Conservation (phyloP, 2,113 vertebrate species). For the Chascanopsetta lugubris region DNA sequence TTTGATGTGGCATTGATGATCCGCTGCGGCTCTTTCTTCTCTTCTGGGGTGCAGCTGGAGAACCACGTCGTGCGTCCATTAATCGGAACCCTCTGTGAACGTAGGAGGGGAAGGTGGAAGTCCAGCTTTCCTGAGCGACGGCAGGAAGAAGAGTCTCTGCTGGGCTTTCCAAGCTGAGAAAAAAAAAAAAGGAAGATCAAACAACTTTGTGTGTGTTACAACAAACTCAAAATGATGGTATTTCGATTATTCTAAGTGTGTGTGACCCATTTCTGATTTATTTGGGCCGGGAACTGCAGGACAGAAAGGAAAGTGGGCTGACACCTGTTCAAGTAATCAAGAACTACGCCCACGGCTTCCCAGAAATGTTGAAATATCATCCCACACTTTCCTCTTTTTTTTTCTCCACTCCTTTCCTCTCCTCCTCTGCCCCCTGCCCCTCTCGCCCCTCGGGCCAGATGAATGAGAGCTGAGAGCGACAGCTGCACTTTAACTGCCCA, state of each 20-base stretch:
- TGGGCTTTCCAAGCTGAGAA: no score
- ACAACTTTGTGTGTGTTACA: no score
- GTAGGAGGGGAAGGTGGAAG: no score
- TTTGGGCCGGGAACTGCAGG: constrained; percentile 65
- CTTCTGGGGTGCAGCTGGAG: no score
- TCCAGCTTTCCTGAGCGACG: no score
- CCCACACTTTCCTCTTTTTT: constrained; percentile 35
- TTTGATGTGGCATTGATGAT: no score
- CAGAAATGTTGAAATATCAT: constrained; percentile 52
- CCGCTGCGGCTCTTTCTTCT: no score
- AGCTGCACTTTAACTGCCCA: constrained; percentile 72
- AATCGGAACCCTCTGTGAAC: no score
- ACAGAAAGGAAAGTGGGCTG: constrained; percentile 12
- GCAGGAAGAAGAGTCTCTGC: no score
- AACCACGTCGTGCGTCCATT: no score
- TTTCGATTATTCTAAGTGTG: not conserved
- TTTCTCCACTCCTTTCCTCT: constrained; percentile 7
- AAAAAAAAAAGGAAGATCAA: no score
- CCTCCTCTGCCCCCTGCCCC: constrained; percentile 8
- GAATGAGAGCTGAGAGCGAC: constrained; percentile 55
- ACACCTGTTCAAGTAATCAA: constrained; percentile 68
- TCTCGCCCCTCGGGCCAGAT: constrained; percentile 36
- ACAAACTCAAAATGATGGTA: no score
- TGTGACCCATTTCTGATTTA: not conserved
- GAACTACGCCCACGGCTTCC: constrained; percentile 54